Base-by-base conservation (phyloP, 2,113 vertebrate species). In the Plecturocebus donacophilus region DNA sequence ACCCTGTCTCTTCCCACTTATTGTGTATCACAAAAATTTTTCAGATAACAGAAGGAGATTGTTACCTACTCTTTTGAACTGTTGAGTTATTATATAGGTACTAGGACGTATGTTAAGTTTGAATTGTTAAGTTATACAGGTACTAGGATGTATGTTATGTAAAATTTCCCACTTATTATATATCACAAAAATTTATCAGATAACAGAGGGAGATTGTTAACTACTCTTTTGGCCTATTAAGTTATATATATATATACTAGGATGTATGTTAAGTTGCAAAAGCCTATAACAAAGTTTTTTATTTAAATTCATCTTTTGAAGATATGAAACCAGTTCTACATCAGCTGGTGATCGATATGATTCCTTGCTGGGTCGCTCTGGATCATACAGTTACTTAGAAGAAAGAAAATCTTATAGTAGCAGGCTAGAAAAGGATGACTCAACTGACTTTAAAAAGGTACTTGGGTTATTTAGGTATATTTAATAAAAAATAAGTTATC, bases 401-500 rank as follows among this genome's bases (percentile, higher is more conserved):
- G 99, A 99, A 96, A 99, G 99, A 97, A 99, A 99, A 99, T 98
- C 99, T 0, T 99, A 99, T 91, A 98, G 99, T n/a, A 99, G 99
- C 98, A 99, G 99, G 86, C 98, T 99, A 98, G 99, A 99, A 61
- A 99, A 99, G 98, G 99, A 99, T 77, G 99, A 99, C 97, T 96
- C 99, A 98, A 99, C 99, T 96, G 99, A 99, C 98, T 99, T 99
- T 97, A 99, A 99, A 99, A 99, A 99, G 99, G 99, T 99, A 98
- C 93, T 92, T 95, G 75, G 54, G 5, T n/a, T 82, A 85, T 4
- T 89, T 90, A 88, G 35, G 92, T 84, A 79, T 83, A 61, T 54
- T 80, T 87, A 93, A 95, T 64, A 73, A 71, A 80, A 95, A 92
- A 89, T 35, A 35, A 82, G 6, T 54, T 97, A 80, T 77, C 52